Evolutionary conservation across 2,113 vertebrate genomes (phyloP).

Genomic region (Mionectes macconnelli): DNA sequence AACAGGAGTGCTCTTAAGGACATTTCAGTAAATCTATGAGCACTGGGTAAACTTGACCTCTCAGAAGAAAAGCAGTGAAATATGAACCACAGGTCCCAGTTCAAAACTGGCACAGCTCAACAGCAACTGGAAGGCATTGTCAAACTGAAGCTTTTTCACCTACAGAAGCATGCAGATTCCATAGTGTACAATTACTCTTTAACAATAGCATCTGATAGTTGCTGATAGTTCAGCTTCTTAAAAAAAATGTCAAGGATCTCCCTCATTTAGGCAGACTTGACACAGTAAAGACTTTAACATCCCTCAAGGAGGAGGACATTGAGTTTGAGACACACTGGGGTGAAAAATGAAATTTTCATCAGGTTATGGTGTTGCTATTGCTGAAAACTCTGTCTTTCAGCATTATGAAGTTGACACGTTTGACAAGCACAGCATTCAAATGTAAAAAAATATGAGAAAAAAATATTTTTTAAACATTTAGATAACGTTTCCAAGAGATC

Average conservation of each 20-base stretch:
- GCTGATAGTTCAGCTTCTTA: not conserved
- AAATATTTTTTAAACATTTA: not conserved
- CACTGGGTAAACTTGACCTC: not conserved
- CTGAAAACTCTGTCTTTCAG: not conserved
- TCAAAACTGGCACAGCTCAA: not conserved
- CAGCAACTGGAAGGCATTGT: not conserved
- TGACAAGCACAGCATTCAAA: not conserved
- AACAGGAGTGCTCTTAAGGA: not conserved
- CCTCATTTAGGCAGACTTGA: not conserved
- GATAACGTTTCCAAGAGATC: not conserved
- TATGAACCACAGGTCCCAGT: not conserved
- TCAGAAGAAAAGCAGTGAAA: not conserved
- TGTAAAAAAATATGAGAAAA: not conserved
- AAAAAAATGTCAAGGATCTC: not conserved
- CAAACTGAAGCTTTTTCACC: not conserved
- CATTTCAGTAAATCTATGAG: not conserved
- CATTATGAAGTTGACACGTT: not conserved
- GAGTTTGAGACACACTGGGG: not conserved
- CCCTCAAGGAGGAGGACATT: not conserved
- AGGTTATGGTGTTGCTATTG: not conserved
- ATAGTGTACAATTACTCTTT: not conserved
- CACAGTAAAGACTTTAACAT: not conserved
- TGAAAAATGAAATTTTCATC: not conserved
- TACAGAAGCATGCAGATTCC: not conserved
- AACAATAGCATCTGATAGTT: not conserved